These are phyloP conservation scores for Paralvinella palmiformis DNA, from an alignment of 1,140 invertebrate genomes.

Conservation along the genomic window DNA sequence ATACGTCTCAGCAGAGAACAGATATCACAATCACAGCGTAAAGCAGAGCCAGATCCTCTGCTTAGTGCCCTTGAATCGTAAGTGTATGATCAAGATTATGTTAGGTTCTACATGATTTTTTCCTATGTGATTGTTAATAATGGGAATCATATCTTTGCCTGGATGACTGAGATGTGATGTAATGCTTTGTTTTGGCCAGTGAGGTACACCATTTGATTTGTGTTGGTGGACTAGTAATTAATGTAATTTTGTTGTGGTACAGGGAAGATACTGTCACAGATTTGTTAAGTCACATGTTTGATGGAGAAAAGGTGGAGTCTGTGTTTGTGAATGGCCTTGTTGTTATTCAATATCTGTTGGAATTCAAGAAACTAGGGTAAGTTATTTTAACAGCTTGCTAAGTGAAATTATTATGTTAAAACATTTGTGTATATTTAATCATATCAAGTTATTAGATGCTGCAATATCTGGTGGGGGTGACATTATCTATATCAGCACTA, in stretches of 20 bases:
- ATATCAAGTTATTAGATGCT: too few species aligned
- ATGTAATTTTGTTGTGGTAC: slow-evolving; percentile 30
- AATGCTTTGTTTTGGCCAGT: too few species aligned
- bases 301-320: slow-evolving; percentile 63
- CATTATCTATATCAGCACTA: too few species aligned
- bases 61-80: slow-evolving; percentile 67
- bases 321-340: slow-evolving; percentile 71
- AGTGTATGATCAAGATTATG: slow-evolving; percentile 43
- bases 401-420: neutral
- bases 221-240: too few species aligned
- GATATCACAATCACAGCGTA: slow-evolving; percentile 56
- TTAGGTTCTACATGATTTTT: too few species aligned
- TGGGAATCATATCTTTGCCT: too few species aligned
- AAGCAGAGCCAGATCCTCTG: slow-evolving; percentile 60
- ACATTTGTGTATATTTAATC: too few species aligned
- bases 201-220: too few species aligned
- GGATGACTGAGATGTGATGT: too few species aligned
- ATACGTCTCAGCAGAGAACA: slow-evolving; percentile 63
- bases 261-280: slow-evolving; percentile 62
- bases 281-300: slow-evolving; percentile 67
- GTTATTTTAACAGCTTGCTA: slow-evolving; percentile 23
- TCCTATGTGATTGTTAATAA: too few species aligned
- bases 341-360: slow-evolving; percentile 67
- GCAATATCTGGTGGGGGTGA: too few species aligned
- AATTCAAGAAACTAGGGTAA: slow-evolving; percentile 54